Conservation (phyloP, 2,113 vertebrate species). For the Isurus oxyrinchus region DNA sequence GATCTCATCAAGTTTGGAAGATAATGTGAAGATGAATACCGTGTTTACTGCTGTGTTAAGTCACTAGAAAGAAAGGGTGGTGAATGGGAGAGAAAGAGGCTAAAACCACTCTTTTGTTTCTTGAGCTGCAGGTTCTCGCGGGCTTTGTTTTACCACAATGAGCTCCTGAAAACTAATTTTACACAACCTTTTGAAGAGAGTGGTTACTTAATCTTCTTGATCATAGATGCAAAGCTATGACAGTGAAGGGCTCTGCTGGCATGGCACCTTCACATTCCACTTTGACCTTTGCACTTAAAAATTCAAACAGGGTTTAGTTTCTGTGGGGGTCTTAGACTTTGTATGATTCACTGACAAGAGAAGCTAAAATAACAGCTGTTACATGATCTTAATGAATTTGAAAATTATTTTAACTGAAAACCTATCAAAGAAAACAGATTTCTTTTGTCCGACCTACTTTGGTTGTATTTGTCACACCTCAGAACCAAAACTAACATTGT, state of each 20-base stretch:
- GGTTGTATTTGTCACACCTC: neutral
- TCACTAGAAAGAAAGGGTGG: slow-evolving; percentile 33
- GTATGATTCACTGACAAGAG: neutral
- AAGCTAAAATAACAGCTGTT: slow-evolving; percentile 13
- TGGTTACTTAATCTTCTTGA: slow-evolving; percentile 37
- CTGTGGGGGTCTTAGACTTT: neutral
- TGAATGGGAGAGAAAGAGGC: slow-evolving; percentile 28
- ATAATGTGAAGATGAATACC: slow-evolving; percentile 37
- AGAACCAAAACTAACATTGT: slow-evolving; percentile 7
- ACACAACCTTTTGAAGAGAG: slow-evolving; percentile 35
- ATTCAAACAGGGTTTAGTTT: slow-evolving; percentile 29
- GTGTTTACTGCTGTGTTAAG: slow-evolving; percentile 38
- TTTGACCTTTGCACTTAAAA: slow-evolving; percentile 32
- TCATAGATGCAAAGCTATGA: slow-evolving; percentile 34
- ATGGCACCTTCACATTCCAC: slow-evolving; percentile 6
- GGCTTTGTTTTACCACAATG: slow-evolving; percentile 37
- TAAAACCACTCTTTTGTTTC: slow-evolving; percentile 33
- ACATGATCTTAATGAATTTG: neutral
- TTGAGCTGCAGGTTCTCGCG: slow-evolving; percentile 29
- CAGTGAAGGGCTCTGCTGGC: slow-evolving; percentile 7
- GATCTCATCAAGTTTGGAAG: slow-evolving; percentile 38
- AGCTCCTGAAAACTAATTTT: slow-evolving; percentile 38
- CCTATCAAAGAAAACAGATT: neutral
- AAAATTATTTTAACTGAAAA: neutral
- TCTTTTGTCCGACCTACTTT: neutral